Conservation (phyloP, 2,888 invertebrate genomes). For the Gisinianus flammeolus region DNA sequence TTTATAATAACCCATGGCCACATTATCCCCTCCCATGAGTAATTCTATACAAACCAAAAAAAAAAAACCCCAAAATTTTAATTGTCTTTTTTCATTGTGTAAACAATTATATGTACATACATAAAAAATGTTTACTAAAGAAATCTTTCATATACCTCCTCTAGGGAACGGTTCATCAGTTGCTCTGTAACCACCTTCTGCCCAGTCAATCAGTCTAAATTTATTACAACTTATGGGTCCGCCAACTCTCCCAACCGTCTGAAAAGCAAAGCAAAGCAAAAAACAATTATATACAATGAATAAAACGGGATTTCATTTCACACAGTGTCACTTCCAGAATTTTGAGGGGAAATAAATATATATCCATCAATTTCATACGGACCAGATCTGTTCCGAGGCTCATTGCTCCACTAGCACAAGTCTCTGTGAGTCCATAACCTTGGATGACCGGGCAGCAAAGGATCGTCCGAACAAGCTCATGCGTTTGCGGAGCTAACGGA, state of each 20-base stretch:
- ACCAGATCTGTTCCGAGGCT: constrained; percentile 37
- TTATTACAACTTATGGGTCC: constrained; percentile 79
- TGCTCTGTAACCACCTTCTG: constrained; percentile 88
- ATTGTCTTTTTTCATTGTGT: too few species aligned
- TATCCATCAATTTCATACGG: constrained; percentile 19
- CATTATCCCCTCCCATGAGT: constrained; percentile 73
- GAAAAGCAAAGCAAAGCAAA: background rate
- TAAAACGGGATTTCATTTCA: too few species aligned
- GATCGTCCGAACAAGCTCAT: constrained; percentile 89
- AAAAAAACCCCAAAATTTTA: too few species aligned
- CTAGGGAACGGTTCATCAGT: constrained; percentile 85
- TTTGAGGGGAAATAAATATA: background rate
- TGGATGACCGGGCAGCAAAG: constrained; percentile 85
- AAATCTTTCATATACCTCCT: too few species aligned
- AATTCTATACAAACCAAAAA: too few species aligned
- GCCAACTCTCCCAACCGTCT: constrained; percentile 83
- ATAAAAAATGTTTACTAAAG: too few species aligned
- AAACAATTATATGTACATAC: too few species aligned
- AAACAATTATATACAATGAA: too few species aligned
- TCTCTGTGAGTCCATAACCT: constrained; percentile 97
- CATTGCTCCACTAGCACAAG: constrained; percentile 80
- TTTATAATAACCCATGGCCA: constrained; percentile 94
- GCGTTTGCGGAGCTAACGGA: constrained; percentile 92
- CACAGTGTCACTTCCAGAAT: background rate
- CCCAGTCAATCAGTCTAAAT: constrained; percentile 88